Evolutionary conservation across 2,797 vertebrate species (phyloP).

Genomic region (Phoxinus dragarum): DNA sequence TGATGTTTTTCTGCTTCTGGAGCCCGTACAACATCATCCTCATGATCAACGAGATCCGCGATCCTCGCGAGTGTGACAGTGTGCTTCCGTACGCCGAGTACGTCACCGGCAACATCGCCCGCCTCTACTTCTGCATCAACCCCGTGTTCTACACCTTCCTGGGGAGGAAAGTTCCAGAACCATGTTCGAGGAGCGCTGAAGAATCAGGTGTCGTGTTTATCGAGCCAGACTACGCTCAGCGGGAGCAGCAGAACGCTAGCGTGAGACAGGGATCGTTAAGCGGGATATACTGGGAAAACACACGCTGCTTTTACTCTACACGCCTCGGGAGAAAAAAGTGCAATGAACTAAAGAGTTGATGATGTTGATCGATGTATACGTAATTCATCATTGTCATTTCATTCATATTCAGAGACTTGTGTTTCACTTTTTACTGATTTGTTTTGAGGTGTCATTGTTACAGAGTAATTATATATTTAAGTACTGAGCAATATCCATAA

Average conservation of each 20-base stretch:
- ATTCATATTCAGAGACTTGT: too few relatives aligned
- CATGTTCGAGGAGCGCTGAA: constrained; percentile 71
- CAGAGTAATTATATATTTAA: too few relatives aligned
- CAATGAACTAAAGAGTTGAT: background rate
- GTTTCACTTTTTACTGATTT: background rate
- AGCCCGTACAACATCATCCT: constrained; percentile 75
- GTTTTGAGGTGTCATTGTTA: too few relatives aligned
- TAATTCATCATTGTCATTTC: too few relatives aligned
- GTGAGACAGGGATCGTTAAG: background rate
- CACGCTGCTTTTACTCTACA: background rate
- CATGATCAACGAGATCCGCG: constrained; percentile 38
- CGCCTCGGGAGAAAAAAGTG: background rate
- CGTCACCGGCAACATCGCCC: constrained; percentile 72
- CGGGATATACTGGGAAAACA: background rate
- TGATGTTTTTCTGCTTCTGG: constrained; percentile 81
- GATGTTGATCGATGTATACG: too few relatives aligned
- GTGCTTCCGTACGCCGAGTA: constrained; percentile 54
- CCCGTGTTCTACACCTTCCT: constrained; percentile 83
- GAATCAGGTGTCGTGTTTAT: constrained; percentile 63
- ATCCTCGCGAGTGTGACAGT: background rate
- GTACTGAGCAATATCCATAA: too few relatives aligned
- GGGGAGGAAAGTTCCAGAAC: constrained; percentile 80
- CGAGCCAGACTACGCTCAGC: constrained; percentile 53
- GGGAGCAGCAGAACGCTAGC: constrained; percentile 53
- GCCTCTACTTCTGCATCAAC: constrained; percentile 81